Evolutionary conservation across 2,797 vertebrate genomes (phyloP).

Genomic region (Chelmon rostratus): DNA sequence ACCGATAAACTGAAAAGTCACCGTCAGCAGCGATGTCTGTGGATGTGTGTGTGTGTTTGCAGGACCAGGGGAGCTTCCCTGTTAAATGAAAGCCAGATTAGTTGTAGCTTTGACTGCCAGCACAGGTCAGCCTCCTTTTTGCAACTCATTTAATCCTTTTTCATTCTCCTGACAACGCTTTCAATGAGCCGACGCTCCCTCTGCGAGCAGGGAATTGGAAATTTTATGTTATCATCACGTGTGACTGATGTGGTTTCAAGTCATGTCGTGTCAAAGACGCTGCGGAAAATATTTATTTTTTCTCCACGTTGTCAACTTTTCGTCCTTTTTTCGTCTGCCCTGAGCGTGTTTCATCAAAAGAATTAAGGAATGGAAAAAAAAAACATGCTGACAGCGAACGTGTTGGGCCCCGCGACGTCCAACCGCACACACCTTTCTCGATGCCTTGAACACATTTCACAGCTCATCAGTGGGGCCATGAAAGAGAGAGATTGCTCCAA

Average conservation of each 20-base stretch:
- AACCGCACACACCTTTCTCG: conserved; percentile 10
- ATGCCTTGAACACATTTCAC: conserved; percentile 44
- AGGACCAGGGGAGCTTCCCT: neutral
- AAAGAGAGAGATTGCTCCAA: conserved; percentile 30
- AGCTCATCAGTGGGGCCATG: conserved; percentile 52
- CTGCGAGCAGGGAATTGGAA: conserved; percentile 15
- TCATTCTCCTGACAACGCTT: neutral
- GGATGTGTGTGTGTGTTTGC: conserved; percentile 9
- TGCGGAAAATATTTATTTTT: conserved; percentile 10
- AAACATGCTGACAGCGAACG: neutral
- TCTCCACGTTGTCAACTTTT: conserved; percentile 15
- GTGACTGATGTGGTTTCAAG: conserved; percentile 28
- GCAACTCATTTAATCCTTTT: conserved; percentile 31
- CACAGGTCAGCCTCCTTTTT: conserved; percentile 33
- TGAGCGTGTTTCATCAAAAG: conserved; percentile 18
- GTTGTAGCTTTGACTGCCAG: conserved; percentile 3
- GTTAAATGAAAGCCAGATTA: conserved; percentile 24
- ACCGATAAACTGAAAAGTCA: conserved; percentile 46
- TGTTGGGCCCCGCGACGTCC: neutral
- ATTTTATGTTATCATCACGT: conserved; percentile 1
- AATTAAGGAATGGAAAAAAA: conserved; percentile 12
- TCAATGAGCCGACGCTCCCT: conserved; percentile 1
- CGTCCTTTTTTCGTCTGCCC: neutral
- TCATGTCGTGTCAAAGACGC: conserved; percentile 20
- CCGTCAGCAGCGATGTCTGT: conserved; percentile 37